Evolutionary conservation across 2,888 invertebrate genomes (phyloP).

Genomic region (Nemotelus pantherinus): DNA sequence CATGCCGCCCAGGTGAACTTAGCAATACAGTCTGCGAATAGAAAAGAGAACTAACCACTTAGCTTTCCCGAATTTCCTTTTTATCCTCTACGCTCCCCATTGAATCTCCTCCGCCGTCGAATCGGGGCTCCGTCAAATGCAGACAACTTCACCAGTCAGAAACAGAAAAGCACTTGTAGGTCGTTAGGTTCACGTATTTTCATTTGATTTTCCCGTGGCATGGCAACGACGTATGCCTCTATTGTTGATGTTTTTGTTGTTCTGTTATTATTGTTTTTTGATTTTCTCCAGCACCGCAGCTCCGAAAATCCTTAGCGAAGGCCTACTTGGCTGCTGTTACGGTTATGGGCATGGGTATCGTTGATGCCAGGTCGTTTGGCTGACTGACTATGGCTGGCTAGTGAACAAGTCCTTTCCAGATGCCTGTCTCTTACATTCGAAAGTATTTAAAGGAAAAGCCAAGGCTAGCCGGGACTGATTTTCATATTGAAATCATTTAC

Average conservation of each 20-base stretch:
- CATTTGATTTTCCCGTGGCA: conserved; percentile 23
- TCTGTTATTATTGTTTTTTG: conserved; percentile 36
- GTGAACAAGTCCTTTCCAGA: conserved; percentile 13
- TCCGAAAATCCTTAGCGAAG: conserved; percentile 9
- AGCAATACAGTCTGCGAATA: too few relatives aligned
- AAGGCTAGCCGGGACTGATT: conserved; percentile 7
- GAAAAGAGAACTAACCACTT: too few relatives aligned
- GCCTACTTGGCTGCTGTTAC: not conserved
- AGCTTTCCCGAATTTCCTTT: too few relatives aligned
- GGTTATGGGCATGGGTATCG: not conserved
- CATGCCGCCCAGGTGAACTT: too few relatives aligned
- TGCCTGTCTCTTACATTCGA: conserved; percentile 33
- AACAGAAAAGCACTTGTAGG: conserved; percentile 44
- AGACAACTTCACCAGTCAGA: conserved; percentile 37
- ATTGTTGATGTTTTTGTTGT: conserved; percentile 7
- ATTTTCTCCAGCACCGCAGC: conserved; percentile 17
- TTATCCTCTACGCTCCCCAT: too few relatives aligned
- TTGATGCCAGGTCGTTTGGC: too few relatives aligned
- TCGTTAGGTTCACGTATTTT: conserved; percentile 42
- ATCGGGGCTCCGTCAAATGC: conserved; percentile 35
- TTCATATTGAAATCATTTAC: conserved; percentile 15
- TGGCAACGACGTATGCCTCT: not conserved
- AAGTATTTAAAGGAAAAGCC: conserved; percentile 18
- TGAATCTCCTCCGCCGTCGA: not conserved
- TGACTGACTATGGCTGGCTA: not conserved